Evolutionary conservation across 2,797 vertebrate genomes (phyloP).

Genomic region (Microtus californicus): DNA sequence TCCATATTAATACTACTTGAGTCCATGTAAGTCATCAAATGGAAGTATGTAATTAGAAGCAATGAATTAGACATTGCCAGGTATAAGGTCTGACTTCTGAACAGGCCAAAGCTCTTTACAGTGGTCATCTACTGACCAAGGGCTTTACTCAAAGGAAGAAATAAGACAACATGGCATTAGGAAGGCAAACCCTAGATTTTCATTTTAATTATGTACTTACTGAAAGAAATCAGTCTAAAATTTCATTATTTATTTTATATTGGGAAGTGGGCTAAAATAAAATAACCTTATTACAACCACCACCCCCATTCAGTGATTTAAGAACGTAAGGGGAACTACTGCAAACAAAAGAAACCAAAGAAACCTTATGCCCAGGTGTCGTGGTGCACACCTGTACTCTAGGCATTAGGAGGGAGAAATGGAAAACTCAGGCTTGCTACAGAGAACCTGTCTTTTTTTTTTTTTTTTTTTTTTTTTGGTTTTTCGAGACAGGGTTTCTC

Average conservation of each 20-base stretch:
- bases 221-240: conserved; percentile 52
- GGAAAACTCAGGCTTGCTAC: neutral
- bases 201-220: conserved; percentile 56
- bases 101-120: neutral
- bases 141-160: conserved; percentile 47
- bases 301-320: neutral
- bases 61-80: neutral
- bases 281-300: neutral
- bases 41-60: conserved; percentile 68
- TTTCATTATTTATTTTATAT: conserved; percentile 16
- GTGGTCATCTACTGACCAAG: conserved; percentile 6
- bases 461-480: too few relatives aligned
- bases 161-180: neutral
- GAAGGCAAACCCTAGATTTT: conserved; percentile 13
- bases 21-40: conserved; percentile 61
- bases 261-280: conserved; percentile 28
- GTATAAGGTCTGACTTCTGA: neutral
- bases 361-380: neutral
- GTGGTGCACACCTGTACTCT: neutral
- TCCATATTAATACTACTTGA: conserved; percentile 52
- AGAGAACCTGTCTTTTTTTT: neutral
- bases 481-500: too few relatives aligned
- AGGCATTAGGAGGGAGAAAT: neutral
- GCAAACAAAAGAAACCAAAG: neutral
- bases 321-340: neutral